These are phyloP conservation scores for Odontocerum albicorne DNA, from an alignment of 2,888 invertebrate species.

Conservation along the genomic window DNA sequence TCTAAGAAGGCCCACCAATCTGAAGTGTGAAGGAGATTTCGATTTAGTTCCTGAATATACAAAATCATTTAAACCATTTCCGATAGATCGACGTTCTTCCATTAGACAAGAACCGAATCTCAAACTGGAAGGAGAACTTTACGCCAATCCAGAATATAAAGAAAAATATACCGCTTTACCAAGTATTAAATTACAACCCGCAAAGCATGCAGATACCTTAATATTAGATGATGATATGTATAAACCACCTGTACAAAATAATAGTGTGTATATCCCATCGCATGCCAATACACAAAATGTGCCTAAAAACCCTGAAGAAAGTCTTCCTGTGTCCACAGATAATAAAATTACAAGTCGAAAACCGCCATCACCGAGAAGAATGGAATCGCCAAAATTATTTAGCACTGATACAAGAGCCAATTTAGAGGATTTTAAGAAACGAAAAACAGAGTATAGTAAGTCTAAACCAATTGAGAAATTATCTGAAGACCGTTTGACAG, in stretches of 20 bases:
- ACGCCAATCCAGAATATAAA: constrained; percentile 45
- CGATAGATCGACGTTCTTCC: constrained; percentile 37
- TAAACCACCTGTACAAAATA: constrained; percentile 2
- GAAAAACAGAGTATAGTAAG: constrained; percentile 6
- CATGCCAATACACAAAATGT: constrained; percentile 15
- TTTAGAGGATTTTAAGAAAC: constrained; percentile 12
- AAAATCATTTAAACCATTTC: constrained; percentile 41
- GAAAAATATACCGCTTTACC: constrained; percentile 41
- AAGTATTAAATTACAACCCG: constrained; percentile 26
- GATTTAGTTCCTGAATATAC: constrained; percentile 43
- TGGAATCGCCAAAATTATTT: constrained; percentile 17
- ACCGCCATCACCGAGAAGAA: constrained; percentile 25
- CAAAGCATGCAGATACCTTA: constrained; percentile 22
- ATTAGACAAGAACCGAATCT: constrained; percentile 40
- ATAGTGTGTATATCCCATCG: constrained; percentile 8
- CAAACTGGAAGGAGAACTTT: constrained; percentile 43
- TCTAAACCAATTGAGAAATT: not conserved
- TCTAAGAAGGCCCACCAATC: constrained; percentile 42
- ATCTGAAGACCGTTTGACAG: constrained; percentile 22
- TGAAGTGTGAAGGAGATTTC: constrained; percentile 47
- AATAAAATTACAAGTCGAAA: constrained; percentile 19
- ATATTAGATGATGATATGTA: constrained; percentile 17
- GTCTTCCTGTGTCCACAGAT: constrained; percentile 36
- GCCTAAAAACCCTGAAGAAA: constrained; percentile 29
- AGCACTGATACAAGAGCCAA: constrained; percentile 11